Base-by-base conservation (phyloP, 2,888 invertebrate genomes). In the Pecten maximus region DNA sequence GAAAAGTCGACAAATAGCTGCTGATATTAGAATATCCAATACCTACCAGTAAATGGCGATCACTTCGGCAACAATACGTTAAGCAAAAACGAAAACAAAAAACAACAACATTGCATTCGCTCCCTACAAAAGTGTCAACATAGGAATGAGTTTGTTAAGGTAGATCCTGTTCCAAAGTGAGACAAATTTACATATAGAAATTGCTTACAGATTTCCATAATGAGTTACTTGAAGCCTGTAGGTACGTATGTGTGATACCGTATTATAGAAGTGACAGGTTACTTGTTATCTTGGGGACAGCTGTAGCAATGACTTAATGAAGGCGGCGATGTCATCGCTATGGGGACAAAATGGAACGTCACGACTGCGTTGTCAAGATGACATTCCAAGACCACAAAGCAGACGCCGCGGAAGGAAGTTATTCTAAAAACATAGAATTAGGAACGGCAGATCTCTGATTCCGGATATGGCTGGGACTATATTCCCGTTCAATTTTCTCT, bases 341-440 rank as follows among this genome's bases (percentile, higher is more conserved):
- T 0, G 0, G 28, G 28, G 28, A 74, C 74, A 74, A 35, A 35
- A 74, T 74, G 28, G 35, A 35, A 28, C 74, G 74, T 35, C 74
- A 74, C 74, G 28, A 74, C 35, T 28, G 0, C 74, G 35, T 35
- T 74, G 74, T 35, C 74, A 74, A 28, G 35, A 28, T 35, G 28
- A 35, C 35, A 74, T 74, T 74, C 10, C 74, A 12, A 15, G 28
- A 15, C 35, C 74, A 35, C 1, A 0, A 23, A 74, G 12, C 35
- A 74, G 74, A 74, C 74, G 74, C 23, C 74, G 74, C 74, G 35
- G 74, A 74, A 74, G 74, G 23, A 54, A 74, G 74, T 35, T 15
- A 12, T 74, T 74, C 74, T 74, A 74, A 28, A 74, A 74, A 74
- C 74, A 74, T 74, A 35, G 74, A 74, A 74, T 28, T 74, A 74